phyloP scores from a whole-genome alignment of 1,140 invertebrate genomes.

The Drosophila equinoxialis region DNA sequence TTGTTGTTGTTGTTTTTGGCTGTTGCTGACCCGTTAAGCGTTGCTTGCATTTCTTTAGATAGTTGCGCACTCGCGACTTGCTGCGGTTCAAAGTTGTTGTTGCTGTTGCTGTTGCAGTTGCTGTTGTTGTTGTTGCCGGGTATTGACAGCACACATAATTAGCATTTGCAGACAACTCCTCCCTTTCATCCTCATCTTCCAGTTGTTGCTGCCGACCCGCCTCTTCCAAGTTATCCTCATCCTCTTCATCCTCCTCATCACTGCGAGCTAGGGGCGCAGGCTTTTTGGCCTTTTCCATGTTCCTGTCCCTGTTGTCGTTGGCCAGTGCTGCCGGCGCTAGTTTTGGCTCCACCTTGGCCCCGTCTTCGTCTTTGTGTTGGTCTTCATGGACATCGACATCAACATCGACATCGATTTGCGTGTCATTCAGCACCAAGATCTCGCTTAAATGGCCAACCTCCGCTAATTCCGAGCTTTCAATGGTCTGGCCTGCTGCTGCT shows the following conservation, averaged over 20 bases:
- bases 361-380: not conserved
- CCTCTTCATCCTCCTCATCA: conserved; percentile 57
- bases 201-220: not conserved
- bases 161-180: conserved; percentile 59
- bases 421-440: conserved; percentile 79
- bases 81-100: conserved; percentile 67
- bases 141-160: conserved; percentile 79
- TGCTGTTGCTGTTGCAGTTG: conserved; percentile 25
- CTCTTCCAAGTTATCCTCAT: conserved; percentile 23
- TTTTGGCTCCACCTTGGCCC: conserved; percentile 28
- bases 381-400: too few relatives aligned
- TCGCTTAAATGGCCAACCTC: conserved; percentile 70
- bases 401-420: conserved; percentile 68
- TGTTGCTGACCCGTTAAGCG: conserved; percentile 77
- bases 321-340: conserved; percentile 57
- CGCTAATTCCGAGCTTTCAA: conserved; percentile 39
- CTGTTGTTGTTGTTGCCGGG: conserved; percentile 40
- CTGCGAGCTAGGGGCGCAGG: conserved; percentile 75
- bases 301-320: conserved; percentile 53
- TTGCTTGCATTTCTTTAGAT: conserved; percentile 84
- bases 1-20: conserved; percentile 37
- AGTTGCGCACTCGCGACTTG: conserved; percentile 84
- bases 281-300: conserved; percentile 48
- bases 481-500: not conserved
- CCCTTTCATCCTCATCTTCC: conserved; percentile 21